Evolutionary conservation across 23 tunicate species (phyloP).

Genomic region (Styela clava): DNA sequence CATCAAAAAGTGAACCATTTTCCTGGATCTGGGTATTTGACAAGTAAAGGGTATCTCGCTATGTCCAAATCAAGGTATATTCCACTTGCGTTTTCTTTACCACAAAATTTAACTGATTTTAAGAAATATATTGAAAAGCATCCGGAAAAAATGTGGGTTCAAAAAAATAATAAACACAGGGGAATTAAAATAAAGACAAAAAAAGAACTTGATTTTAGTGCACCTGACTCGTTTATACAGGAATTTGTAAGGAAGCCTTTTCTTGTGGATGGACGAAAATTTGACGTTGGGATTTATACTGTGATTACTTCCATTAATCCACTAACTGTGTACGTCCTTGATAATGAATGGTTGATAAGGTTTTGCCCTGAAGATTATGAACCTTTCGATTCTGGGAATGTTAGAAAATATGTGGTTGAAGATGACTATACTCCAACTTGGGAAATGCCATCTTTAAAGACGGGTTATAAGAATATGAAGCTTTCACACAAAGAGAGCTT

Average conservation of each 20-base stretch:
- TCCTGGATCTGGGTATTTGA: constrained; percentile 79
- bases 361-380: constrained; percentile 72
- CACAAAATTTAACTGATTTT: constrained; percentile 56
- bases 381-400: constrained; percentile 75
- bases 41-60: constrained; percentile 81
- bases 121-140: constrained; percentile 38
- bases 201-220: constrained; percentile 51
- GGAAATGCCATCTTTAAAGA: constrained; percentile 73
- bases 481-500: constrained; percentile 58
- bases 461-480: constrained; percentile 29
- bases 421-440: constrained; percentile 96
- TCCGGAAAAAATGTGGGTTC: constrained; percentile 89
- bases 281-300: constrained; percentile 94
- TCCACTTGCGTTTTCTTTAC: constrained; percentile 84
- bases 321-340: constrained; percentile 64
- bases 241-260: constrained; percentile 69
- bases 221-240: constrained; percentile 76
- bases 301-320: constrained; percentile 86
- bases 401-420: constrained; percentile 86
- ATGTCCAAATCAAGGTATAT: constrained; percentile 71
- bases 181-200: constrained; percentile 72
- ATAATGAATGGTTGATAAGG: constrained; percentile 85
- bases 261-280: constrained; percentile 68
- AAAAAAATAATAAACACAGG: constrained; percentile 84
- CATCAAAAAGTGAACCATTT: constrained; percentile 75